These are phyloP conservation scores for Carapus acus DNA, from an alignment of 2,797 vertebrate genomes.

Conservation along the genomic window DNA sequence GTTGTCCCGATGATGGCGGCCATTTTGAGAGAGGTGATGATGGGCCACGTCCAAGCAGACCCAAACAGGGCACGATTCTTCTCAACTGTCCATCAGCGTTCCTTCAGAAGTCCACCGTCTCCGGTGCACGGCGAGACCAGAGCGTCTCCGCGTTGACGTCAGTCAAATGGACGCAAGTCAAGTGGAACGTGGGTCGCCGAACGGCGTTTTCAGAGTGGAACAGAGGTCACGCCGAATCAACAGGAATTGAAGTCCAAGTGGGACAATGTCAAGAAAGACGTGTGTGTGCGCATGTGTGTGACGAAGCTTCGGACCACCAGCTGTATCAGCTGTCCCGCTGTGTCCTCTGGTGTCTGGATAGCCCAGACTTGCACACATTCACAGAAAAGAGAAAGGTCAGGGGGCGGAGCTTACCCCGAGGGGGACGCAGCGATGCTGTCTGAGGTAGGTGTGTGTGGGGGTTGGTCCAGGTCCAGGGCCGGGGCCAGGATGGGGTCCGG, in stretches of 20 bases:
- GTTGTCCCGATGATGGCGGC: conserved; percentile 11
- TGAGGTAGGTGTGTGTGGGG: conserved; percentile 89
- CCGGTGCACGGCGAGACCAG: too few species aligned
- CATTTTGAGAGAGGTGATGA: conserved; percentile 3
- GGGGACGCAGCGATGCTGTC: conserved; percentile 68
- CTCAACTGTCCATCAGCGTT: not conserved
- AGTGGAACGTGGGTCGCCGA: too few species aligned
- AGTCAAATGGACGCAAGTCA: too few species aligned
- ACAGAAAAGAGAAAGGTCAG: conserved; percentile 11
- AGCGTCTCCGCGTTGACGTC: too few species aligned
- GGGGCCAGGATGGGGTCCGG: conserved; percentile 57
- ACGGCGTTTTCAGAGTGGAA: too few species aligned
- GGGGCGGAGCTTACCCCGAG: conserved; percentile 73
- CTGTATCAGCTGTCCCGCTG: too few species aligned
- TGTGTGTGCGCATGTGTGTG: too few species aligned
- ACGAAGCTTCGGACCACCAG: too few species aligned
- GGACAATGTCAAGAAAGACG: too few species aligned
- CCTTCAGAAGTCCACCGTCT: too few species aligned
- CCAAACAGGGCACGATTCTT: conserved; percentile 6
- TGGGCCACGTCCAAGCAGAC: not conserved
- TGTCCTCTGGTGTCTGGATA: conserved; percentile 30
- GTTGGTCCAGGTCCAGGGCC: conserved; percentile 70
- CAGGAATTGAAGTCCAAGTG: too few species aligned
- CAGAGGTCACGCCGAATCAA: too few species aligned
- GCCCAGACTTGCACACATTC: conserved; percentile 31